A percentile compares a stretch with the other conserved stretches of the same genome.
Evolutionary conservation across 2,888 invertebrate species (phyloP).

Genomic region (Invenusta paracnida): DNA sequence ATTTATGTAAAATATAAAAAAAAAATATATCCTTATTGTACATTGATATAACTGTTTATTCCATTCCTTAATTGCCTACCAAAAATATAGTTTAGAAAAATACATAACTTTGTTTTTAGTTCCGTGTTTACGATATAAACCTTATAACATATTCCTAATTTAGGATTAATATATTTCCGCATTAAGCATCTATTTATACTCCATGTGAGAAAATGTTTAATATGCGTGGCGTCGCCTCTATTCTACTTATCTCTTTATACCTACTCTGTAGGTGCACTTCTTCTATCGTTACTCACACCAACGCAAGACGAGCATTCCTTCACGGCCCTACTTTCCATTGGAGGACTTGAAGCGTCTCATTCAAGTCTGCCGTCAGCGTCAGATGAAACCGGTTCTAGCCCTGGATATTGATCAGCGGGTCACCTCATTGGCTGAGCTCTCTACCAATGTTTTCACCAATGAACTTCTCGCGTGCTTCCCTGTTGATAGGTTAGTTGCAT

Average conservation of each 20-base stretch:
- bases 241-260: background rate
- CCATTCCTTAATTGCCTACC: too few relatives aligned
- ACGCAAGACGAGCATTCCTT: background rate
- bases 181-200: too few relatives aligned
- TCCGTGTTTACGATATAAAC: too few relatives aligned
- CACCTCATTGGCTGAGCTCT: background rate
- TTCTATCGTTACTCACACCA: background rate
- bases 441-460: background rate
- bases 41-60: too few relatives aligned
- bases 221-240: background rate
- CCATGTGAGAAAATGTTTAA: too few relatives aligned
- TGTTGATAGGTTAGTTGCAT: background rate
- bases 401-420: background rate
- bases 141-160: too few relatives aligned
- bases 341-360: background rate
- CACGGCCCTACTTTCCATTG: background rate
- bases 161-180: too few relatives aligned
- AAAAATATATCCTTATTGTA: too few relatives aligned
- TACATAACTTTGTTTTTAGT: too few relatives aligned
- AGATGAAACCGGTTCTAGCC: background rate
- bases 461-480: background rate
- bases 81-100: too few relatives aligned
- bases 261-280: background rate
- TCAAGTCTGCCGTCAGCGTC: background rate
- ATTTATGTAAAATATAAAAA: too few relatives aligned